These are phyloP conservation scores for Trematomus bernacchii DNA, from an alignment of 2,797 vertebrate genomes.

Conservation along the genomic window DNA sequence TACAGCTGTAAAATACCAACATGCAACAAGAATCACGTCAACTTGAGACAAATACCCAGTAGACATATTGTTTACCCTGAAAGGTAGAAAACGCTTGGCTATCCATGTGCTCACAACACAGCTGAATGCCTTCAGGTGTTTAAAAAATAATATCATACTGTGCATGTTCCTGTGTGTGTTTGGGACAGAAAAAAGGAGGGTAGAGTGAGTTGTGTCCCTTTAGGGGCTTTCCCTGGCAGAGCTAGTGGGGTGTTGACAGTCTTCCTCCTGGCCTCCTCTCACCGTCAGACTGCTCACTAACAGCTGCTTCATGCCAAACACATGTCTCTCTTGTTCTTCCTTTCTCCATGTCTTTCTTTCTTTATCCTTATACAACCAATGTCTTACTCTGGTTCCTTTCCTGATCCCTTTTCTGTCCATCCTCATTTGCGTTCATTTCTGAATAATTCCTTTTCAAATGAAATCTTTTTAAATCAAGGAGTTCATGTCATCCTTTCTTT, in stretches of 20 bases:
- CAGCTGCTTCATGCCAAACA: conserved; percentile 38
- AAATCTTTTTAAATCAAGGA: not conserved
- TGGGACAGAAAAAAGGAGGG: not conserved
- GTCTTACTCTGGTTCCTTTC: not conserved
- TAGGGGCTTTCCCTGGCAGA: conserved; percentile 35
- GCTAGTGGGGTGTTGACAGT: conserved; percentile 35
- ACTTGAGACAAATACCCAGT: conserved; percentile 8
- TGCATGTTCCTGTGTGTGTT: conserved; percentile 17
- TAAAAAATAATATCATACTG: not conserved
- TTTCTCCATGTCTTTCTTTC: not conserved
- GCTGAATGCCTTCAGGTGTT: conserved; percentile 32
- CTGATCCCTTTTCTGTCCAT: not conserved
- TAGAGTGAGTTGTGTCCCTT: conserved; percentile 29
- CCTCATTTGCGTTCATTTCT: not conserved
- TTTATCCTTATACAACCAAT: not conserved
- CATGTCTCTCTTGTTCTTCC: not conserved
- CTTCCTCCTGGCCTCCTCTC: conserved; percentile 23
- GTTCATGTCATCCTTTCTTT: not conserved
- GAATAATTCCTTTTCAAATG: not conserved
- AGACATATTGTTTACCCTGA: conserved; percentile 17
- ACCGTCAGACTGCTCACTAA: conserved; percentile 23
- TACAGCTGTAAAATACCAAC: not conserved
- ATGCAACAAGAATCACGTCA: conserved; percentile 8
- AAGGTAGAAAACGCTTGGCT: not conserved
- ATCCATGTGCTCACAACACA: conserved; percentile 21